Evolutionary conservation across 2,113 vertebrate species (phyloP).

Genomic region (Chaetodon trifascialis): DNA sequence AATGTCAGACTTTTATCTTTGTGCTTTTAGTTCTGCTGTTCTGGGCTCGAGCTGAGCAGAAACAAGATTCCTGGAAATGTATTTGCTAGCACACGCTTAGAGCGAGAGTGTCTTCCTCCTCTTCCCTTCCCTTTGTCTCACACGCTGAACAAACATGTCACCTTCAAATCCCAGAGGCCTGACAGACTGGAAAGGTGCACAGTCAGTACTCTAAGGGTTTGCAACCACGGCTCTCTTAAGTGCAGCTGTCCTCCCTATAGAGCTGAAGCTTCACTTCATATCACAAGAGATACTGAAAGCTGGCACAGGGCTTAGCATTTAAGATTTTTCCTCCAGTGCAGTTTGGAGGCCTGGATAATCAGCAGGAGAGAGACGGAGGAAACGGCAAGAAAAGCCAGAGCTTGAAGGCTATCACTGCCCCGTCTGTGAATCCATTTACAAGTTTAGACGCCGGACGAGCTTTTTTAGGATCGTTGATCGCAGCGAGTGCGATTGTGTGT

Average conservation of each 20-base stretch:
- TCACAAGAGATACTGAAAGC: not conserved
- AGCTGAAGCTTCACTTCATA: constrained; percentile 20
- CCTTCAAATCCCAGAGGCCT: constrained; percentile 32
- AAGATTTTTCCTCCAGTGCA: not conserved
- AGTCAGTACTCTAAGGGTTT: constrained; percentile 18
- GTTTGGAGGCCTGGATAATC: constrained; percentile 7
- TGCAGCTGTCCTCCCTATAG: constrained; percentile 1
- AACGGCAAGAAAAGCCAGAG: not conserved
- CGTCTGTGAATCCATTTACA: not conserved
- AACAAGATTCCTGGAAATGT: constrained; percentile 25
- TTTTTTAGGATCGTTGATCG: constrained; percentile 50
- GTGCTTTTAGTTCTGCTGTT: constrained; percentile 38
- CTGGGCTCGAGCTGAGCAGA: constrained; percentile 32
- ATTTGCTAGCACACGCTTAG: constrained; percentile 1
- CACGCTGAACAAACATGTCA: constrained; percentile 26
- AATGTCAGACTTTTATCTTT: constrained; percentile 41
- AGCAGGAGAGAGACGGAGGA: not conserved
- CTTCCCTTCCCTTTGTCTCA: not conserved
- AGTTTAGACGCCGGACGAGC: not conserved
- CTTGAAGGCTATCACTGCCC: constrained; percentile 15
- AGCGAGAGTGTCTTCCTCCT: not conserved
- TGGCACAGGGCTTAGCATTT: not conserved
- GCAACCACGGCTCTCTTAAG: constrained; percentile 28
- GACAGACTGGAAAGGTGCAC: constrained; percentile 22
- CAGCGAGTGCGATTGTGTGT: not conserved